Evolutionary conservation across 2,797 vertebrate genomes (phyloP), one percentile per base, ranked within the genome.

Genomic region (Microctenopoma stevenorrisi): DNA sequence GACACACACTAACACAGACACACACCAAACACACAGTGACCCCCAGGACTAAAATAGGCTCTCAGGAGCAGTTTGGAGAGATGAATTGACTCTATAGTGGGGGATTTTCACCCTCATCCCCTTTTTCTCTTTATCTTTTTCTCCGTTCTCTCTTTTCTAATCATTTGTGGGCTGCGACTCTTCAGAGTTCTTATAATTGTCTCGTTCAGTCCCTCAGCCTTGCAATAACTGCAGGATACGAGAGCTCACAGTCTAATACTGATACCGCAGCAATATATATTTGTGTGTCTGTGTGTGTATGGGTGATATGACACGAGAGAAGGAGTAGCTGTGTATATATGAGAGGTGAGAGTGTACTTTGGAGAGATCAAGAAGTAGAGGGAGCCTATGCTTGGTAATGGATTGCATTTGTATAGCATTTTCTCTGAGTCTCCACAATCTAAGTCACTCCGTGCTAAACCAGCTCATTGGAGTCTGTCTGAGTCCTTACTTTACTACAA

Each of bases 21-120:
- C 68, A 55, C 66, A 76, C 93, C 33, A 26, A 85, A 88, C 92
- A 93, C 94, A 88, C 89, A 87, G 86, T 93, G 92, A 95, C 95
- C 95, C 90, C 59, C 78, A 93, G 92, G 93, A 95, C 95, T 93
- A 92, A 86, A 96, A 95, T 93, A 94, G 95, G 94, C 94, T 96
- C 94, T 95, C 92, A 92, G 92, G 92, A 95, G 94, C 93, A 91
- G 94, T 95, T 96, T 95, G 95, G 91, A 87, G 92, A 83, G 13
- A 88, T 92, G 93, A 95, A 94, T 94, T 94, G 92, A 85, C 89
- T 93, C 85, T 92, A 91, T 92, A 90, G 90, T 68, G 54, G 88
- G 79, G 92, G 92, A 92, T 93, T 94, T 94, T 93, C 88, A 87
- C 88, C 89, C 87, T 93, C 87, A 86, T 89, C 88, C 87, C 84